Base-by-base conservation (phyloP, 2,888 invertebrate genomes). In the Dryobota labecula region DNA sequence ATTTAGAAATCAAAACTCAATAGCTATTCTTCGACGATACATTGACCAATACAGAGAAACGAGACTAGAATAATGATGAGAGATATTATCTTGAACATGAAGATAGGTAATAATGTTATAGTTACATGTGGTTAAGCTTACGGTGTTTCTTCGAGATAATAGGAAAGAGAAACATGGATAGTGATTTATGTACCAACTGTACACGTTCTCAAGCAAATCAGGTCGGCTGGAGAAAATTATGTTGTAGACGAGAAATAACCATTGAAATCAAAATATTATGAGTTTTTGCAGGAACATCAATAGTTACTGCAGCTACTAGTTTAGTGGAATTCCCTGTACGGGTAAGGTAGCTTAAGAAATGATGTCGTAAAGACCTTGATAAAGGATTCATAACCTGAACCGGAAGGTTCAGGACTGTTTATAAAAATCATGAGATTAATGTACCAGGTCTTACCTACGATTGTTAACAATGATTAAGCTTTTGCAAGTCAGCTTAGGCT, bases 81-180 rank as follows among this genome's bases (percentile, higher is more conserved):
- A 58, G 61, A 76, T 76, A 81, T 70, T 66, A 78, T 70, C 57
- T 78, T 51, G 82, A 76, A 58, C 70, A 65, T 71, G 47, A 57
- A 64, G 49, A 79, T 61, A 68, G 70, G 70, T 81, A 64, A 70
- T 76, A 74, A 72, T 78, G 73, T 75, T 75, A 78, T 76, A 63
- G 79, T 76, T 77, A 63, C 75, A 66, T 77, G 78, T 72, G 79
- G 79, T 82, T 68, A 82, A 60, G 72, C 51, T 82, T 77, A 82
- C 77, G 56, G 79, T 69, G 70, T 60, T 57, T 67, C 61, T 72
- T 79, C 51, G 58, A 70, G 77, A 78, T 79, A 78, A 79, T 73
- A 58, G 45, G 51, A 78, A 68, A 67, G 33, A 72, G 67, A 78
- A 72, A 62, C 53, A 63, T 66, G 45, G 60, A 43, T 72, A 65